Evolutionary conservation across 2,888 invertebrate species (phyloP).

Genomic region (Zelleria hepariella): DNA sequence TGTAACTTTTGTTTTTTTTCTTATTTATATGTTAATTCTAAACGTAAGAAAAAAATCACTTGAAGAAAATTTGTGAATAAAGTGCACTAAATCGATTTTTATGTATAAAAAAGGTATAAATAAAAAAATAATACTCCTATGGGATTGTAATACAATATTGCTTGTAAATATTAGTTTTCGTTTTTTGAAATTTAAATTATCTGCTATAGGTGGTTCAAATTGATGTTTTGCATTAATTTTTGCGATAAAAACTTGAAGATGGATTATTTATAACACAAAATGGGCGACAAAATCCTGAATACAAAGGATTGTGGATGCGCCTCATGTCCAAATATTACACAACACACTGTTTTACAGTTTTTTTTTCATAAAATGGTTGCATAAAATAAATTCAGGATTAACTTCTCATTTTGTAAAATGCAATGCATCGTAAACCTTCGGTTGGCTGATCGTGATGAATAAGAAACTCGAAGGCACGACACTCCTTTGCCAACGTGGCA

Average conservation of each 20-base stretch:
- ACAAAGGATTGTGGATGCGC: too few relatives aligned
- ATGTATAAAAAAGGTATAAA: constrained; percentile 35
- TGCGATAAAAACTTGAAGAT: constrained; percentile 2
- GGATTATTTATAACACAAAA: not conserved
- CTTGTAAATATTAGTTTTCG: constrained; percentile 36
- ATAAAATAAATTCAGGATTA: too few relatives aligned
- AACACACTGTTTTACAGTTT: too few relatives aligned
- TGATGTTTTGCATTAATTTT: constrained; percentile 13
- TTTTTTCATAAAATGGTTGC: too few relatives aligned
- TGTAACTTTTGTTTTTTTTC: constrained; percentile 27
- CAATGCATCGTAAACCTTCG: too few relatives aligned
- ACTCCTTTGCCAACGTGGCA: too few relatives aligned
- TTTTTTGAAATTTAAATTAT: constrained; percentile 15
- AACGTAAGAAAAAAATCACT: constrained; percentile 26
- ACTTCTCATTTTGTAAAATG: too few relatives aligned
- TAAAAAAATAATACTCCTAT: constrained; percentile 38
- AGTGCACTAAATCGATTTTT: constrained; percentile 42
- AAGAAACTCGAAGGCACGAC: too few relatives aligned
- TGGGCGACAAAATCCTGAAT: not conserved
- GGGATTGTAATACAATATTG: constrained; percentile 34
- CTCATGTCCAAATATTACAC: too few relatives aligned
- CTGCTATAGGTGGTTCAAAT: constrained; percentile 19
- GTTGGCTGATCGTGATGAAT: too few relatives aligned
- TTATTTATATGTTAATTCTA: constrained; percentile 17
- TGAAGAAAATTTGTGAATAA: constrained; percentile 43